phyloP scores from a whole-genome alignment of 2,888 invertebrate genomes.

The Phania funesta region DNA sequence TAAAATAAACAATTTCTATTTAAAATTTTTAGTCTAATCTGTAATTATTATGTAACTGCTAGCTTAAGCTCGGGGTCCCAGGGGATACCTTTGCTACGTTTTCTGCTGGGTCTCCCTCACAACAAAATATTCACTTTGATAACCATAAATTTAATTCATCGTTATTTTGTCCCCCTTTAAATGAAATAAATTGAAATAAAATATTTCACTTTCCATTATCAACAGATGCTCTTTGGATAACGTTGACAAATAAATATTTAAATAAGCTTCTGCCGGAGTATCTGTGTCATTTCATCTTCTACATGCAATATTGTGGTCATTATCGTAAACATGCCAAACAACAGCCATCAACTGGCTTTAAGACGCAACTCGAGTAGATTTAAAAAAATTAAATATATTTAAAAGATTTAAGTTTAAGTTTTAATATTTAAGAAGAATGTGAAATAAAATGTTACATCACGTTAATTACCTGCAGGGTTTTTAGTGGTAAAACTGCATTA shows the following conservation, averaged over 20 bases:
- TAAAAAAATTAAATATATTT: background rate
- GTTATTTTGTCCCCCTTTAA: too few relatives aligned
- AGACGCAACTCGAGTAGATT: background rate
- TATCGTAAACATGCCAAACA: background rate
- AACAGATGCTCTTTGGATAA: background rate
- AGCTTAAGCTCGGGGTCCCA: too few relatives aligned
- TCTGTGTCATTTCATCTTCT: background rate
- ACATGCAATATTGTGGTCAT: background rate
- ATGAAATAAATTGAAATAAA: background rate
- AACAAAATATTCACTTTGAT: too few relatives aligned
- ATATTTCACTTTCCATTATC: background rate
- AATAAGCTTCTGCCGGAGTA: background rate
- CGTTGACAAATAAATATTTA: background rate
- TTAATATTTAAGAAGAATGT: background rate
- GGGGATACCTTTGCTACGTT: too few relatives aligned
- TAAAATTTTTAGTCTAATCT: too few relatives aligned
- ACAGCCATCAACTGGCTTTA: background rate
- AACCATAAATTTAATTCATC: too few relatives aligned
- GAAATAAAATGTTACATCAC: background rate
- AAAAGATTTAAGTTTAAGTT: background rate
- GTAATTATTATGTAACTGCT: too few relatives aligned
- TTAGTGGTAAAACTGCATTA: slow-evolving; percentile 19
- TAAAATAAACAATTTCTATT: too few relatives aligned
- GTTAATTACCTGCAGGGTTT: slow-evolving; percentile 6
- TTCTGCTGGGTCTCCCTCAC: too few relatives aligned